A percentile compares a stretch with the other conserved stretches of the same genome.
Conservation (phyloP, 2,888 invertebrate species). For the Ametastegia equiseti region DNA sequence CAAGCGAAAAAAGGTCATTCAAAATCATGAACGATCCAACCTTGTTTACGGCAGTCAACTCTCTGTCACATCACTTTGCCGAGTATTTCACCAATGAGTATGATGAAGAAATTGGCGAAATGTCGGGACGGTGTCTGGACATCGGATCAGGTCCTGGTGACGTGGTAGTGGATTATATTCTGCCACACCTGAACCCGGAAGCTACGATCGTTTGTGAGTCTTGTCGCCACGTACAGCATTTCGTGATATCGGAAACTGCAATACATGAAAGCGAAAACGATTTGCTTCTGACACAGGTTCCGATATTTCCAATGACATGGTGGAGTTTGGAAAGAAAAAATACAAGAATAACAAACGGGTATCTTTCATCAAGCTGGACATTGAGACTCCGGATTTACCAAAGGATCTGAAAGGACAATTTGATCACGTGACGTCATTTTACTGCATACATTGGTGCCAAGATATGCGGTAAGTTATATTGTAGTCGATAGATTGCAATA, state of each 20-base stretch:
- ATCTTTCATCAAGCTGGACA: constrained; percentile 78
- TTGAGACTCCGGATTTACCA: constrained; percentile 78
- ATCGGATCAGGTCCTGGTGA: constrained; percentile 88
- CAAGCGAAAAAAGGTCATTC: no score
- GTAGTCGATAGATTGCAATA: background rate
- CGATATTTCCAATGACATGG: constrained; percentile 86
- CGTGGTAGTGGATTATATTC: constrained; percentile 82
- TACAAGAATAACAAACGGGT: constrained; percentile 77
- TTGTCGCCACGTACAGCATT: background rate
- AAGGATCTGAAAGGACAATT: constrained; percentile 77
- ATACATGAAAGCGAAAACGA: background rate
- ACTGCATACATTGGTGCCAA: constrained; percentile 88
- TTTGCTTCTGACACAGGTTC: constrained; percentile 77
- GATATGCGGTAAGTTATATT: constrained; percentile 81
- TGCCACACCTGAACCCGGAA: constrained; percentile 80
- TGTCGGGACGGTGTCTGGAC: constrained; percentile 77
- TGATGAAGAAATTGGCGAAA: constrained; percentile 68
- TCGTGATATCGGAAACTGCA: no score
- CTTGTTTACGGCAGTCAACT: no score
- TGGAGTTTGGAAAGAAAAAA: constrained; percentile 81
- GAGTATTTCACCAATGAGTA: constrained; percentile 83
- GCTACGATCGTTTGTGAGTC: constrained; percentile 74
- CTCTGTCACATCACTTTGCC: no score
- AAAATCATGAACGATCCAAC: no score
- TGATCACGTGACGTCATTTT: constrained; percentile 86